Conservation (phyloP, 2,797 vertebrate genomes). For the Streptopelia turtur region DNA sequence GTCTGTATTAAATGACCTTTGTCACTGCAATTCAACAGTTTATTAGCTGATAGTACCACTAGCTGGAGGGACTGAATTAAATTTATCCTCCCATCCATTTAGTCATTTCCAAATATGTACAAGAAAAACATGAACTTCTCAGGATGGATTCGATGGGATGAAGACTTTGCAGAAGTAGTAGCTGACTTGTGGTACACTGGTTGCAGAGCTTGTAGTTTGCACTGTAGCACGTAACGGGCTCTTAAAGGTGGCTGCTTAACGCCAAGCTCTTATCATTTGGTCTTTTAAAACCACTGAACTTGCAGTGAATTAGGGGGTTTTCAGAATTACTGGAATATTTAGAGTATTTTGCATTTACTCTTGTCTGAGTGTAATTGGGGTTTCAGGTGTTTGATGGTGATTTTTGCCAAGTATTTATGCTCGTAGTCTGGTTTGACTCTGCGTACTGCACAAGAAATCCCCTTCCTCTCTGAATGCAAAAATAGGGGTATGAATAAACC, state of each 20-base stretch:
- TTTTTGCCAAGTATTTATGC: background rate
- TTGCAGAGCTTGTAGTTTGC: background rate
- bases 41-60: background rate
- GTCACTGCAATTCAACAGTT: background rate
- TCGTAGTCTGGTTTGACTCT: background rate
- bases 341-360: background rate
- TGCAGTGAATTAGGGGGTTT: background rate
- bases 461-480: background rate
- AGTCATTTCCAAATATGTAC: background rate
- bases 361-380: background rate
- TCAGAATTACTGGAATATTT: background rate
- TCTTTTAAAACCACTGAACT: background rate
- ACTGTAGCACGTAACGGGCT: rapidly evolving
- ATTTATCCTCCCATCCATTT: background rate
- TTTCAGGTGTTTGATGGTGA: background rate
- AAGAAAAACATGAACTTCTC: background rate
- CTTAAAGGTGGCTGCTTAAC: background rate
- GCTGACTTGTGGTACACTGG: background rate
- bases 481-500: background rate
- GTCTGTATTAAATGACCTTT: background rate
- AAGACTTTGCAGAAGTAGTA: background rate
- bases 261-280: background rate
- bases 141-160: background rate
- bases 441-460: background rate
- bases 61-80: background rate